Conservation (phyloP, 2,888 invertebrate genomes). For the Lutraria lutraria region DNA sequence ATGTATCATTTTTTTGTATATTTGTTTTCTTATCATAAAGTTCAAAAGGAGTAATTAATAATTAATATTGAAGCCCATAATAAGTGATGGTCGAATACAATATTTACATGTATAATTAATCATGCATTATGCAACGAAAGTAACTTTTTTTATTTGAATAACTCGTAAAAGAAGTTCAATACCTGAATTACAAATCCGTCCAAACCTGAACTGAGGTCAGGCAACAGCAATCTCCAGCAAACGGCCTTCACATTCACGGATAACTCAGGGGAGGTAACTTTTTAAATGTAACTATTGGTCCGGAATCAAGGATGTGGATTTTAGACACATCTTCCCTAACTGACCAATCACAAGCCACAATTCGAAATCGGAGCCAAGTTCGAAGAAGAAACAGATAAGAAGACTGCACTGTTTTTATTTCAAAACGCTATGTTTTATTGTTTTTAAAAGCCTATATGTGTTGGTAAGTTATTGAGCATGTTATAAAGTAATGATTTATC, state of each 20-base stretch:
- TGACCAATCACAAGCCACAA: constrained; percentile 31
- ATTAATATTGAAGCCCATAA: too few species aligned
- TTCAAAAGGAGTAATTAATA: too few species aligned
- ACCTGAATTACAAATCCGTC: not conserved
- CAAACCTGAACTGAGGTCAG: not conserved
- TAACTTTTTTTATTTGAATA: too few species aligned
- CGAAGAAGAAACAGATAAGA: constrained; percentile 5
- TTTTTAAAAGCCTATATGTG: not conserved
- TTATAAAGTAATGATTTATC: not conserved
- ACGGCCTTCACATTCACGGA: not conserved
- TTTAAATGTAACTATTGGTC: not conserved
- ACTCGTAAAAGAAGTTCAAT: too few species aligned
- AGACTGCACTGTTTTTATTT: not conserved
- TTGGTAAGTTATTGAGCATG: not conserved
- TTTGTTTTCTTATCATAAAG: too few species aligned
- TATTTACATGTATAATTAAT: too few species aligned
- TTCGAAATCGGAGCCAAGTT: constrained; percentile 44
- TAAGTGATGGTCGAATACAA: too few species aligned
- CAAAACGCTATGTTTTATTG: not conserved
- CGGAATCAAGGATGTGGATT: not conserved
- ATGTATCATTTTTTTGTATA: too few species aligned
- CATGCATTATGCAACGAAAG: too few species aligned
- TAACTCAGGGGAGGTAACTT: not conserved
- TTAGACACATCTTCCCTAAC: not conserved
- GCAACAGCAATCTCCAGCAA: not conserved